Evolutionary conservation across 30 jellyfish, hydroid and myxozoan genomes (phyloP).

Genomic region (Turritopsis dohrnii): DNA sequence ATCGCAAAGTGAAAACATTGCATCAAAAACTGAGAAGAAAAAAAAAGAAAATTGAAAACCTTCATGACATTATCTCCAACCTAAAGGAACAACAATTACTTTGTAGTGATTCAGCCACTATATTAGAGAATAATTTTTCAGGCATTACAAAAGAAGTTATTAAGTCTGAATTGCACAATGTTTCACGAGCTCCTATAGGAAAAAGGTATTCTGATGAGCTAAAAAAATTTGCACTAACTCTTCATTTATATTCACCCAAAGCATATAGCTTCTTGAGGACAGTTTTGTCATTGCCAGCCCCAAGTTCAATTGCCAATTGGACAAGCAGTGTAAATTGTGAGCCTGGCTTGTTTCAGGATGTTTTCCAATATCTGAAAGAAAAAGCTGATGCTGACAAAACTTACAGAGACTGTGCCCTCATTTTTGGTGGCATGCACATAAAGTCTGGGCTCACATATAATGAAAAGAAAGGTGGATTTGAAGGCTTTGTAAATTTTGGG

Average conservation of each 20-base stretch:
- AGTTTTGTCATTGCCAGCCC: conserved; percentile 40
- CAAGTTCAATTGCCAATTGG: conserved; percentile 43
- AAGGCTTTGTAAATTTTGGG: conserved; percentile 19
- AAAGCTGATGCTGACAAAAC: background rate
- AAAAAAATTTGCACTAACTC: conserved; percentile 48
- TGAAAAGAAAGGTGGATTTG: conserved; percentile 1
- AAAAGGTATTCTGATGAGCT: conserved; percentile 33
- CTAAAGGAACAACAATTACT: background rate
- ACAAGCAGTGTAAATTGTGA: conserved; percentile 39
- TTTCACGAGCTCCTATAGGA: conserved; percentile 18
- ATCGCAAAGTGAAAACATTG: background rate
- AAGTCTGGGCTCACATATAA: conserved; percentile 11
- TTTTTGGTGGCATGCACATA: conserved; percentile 23
- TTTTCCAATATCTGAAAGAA: background rate
- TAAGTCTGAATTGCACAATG: background rate
- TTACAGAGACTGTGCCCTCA: conserved; percentile 22
- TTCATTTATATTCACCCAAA: conserved; percentile 46
- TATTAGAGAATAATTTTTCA: background rate
- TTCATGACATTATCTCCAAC: background rate
- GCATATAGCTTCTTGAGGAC: conserved; percentile 41
- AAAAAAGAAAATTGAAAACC: background rate
- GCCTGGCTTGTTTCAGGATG: too few relatives aligned
- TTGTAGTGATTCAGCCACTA: background rate
- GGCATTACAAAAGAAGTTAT: conserved; percentile 34
- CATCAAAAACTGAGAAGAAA: background rate